A percentile compares a stretch with the other conserved stretches of the same genome.
phyloP scores from a whole-genome alignment of 2,113 vertebrate genomes.

The Gallinago media region DNA sequence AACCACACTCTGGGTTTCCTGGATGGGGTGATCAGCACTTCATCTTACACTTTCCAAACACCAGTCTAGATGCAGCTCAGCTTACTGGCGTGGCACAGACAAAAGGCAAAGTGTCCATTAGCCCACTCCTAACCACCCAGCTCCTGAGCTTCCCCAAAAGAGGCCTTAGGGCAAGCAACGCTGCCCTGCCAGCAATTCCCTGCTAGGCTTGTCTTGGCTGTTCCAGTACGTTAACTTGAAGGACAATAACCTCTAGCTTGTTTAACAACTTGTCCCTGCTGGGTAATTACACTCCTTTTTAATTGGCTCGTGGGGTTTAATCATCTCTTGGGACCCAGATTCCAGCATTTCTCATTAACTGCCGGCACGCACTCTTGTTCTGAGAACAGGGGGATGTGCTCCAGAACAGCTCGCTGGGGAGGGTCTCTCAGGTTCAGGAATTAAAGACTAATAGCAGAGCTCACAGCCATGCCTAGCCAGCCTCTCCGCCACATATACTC shows the following conservation, averaged over 20 bases:
- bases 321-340: conserved; percentile 80
- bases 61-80: neutral
- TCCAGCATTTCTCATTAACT: conserved; percentile 61
- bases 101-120: neutral
- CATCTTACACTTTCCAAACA: neutral
- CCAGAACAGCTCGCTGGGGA: neutral
- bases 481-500: rapidly evolving
- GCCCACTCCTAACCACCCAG: neutral
- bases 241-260: conserved; percentile 92
- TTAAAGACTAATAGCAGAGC: neutral
- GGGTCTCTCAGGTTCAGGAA: neutral
- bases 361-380: neutral
- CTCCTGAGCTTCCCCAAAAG: neutral
- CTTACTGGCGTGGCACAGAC: neutral
- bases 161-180: neutral
- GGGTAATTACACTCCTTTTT: conserved; percentile 87
- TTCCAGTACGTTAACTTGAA: conserved; percentile 87
- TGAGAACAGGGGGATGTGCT: neutral
- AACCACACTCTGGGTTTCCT: neutral
- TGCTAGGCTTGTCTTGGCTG: conserved; percentile 52
- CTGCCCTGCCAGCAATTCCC: neutral
- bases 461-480: neutral
- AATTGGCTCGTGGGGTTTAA: conserved; percentile 88
- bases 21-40: neutral
- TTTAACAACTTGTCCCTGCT: conserved; percentile 89